Evolutionary conservation across 2,888 invertebrate species (phyloP).

Genomic region (Volucella inflata): DNA sequence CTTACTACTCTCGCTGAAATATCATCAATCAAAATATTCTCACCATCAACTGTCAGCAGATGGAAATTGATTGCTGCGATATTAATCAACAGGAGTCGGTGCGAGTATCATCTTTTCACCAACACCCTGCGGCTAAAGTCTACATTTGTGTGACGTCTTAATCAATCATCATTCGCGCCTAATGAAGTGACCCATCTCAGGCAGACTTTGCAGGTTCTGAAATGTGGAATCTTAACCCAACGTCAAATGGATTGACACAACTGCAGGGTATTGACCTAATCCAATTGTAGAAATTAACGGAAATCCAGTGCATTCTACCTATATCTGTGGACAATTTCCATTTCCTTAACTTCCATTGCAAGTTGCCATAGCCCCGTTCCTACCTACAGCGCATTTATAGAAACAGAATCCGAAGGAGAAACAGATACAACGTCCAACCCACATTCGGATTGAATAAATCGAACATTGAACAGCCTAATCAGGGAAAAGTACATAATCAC

Average conservation of each 20-base stretch:
- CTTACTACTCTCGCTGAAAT: not conserved
- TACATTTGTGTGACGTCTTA: conserved; percentile 13
- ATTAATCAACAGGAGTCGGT: conserved; percentile 24
- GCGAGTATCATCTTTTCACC: conserved; percentile 16
- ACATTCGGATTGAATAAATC: conserved; percentile 48
- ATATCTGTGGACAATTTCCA: conserved; percentile 34
- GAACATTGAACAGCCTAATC: conserved; percentile 58
- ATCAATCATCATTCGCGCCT: conserved; percentile 23
- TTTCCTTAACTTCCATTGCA: conserved; percentile 51
- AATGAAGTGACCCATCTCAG: conserved; percentile 31
- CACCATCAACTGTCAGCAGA: conserved; percentile 32
- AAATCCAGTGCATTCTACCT: conserved; percentile 35
- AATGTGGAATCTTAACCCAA: conserved; percentile 28
- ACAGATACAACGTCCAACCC: conserved; percentile 34
- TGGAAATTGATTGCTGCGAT: conserved; percentile 34
- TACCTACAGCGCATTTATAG: conserved; percentile 31
- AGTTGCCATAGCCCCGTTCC: conserved; percentile 30
- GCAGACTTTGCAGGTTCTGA: conserved; percentile 16
- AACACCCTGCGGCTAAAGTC: conserved; percentile 26
- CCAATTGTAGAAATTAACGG: conserved; percentile 53
- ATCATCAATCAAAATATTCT: conserved; percentile 30
- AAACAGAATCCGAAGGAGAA: not conserved
- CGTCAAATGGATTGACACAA: not conserved
- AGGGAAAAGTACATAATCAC: conserved; percentile 51
- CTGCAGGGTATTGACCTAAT: conserved; percentile 50